Conservation (phyloP, 2,113 vertebrate species). For the Odocoileus hemionus region DNA sequence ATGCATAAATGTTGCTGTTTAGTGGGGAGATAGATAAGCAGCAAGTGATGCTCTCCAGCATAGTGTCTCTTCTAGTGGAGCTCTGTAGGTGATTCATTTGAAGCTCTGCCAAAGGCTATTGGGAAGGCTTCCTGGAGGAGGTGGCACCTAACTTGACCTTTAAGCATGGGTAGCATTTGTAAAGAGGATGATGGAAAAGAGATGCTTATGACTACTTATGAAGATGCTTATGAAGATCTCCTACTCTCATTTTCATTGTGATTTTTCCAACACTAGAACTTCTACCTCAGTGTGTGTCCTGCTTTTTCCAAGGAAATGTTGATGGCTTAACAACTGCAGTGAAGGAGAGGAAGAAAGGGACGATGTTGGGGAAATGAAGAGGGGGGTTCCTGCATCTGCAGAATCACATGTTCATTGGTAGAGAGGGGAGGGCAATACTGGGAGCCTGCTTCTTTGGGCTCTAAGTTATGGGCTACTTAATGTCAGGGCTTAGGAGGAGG, state of each 20-base stretch:
- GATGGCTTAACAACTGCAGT: neutral
- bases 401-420: neutral
- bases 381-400: neutral
- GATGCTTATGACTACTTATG: neutral
- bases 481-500: neutral
- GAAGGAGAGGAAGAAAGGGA: neutral
- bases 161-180: neutral
- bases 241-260: neutral
- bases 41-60: neutral
- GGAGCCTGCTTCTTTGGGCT: neutral
- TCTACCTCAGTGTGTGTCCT: neutral
- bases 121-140: neutral
- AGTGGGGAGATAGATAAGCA: neutral
- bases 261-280: neutral
- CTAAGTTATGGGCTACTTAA: neutral
- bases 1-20: neutral
- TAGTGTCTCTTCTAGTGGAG: neutral
- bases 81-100: neutral
- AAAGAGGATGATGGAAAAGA: neutral
- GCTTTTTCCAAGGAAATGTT: neutral
- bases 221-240: too few relatives aligned
- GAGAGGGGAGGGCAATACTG: neutral
- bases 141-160: neutral
- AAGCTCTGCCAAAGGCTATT: neutral
- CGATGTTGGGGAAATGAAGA: neutral